Conservation (phyloP, 2,888 invertebrate genomes). For the Lasioglossum zephyrum region DNA sequence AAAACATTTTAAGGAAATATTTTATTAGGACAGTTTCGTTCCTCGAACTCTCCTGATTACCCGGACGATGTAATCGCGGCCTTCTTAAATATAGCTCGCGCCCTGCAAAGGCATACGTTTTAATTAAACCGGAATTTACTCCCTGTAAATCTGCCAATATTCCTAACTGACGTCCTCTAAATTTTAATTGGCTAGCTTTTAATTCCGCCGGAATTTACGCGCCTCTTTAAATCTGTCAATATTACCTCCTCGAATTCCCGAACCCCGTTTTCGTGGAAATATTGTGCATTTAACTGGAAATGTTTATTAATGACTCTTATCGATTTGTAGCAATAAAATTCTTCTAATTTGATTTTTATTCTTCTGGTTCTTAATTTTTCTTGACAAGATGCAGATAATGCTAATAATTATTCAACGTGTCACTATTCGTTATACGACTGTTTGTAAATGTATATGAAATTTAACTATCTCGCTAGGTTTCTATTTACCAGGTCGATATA, state of each 20-base stretch:
- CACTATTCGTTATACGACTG: background rate
- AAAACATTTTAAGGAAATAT: slow-evolving; percentile 19
- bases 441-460: background rate
- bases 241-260: background rate
- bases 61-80: slow-evolving; percentile 7
- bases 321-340: no score
- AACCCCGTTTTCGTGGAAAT: background rate
- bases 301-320: background rate
- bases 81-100: background rate
- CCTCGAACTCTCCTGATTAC: slow-evolving; percentile 8
- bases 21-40: slow-evolving; percentile 18
- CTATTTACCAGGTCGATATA: no score
- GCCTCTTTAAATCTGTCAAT: slow-evolving; percentile 5
- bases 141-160: slow-evolving; percentile 11
- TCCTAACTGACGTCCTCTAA: background rate
- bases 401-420: background rate
- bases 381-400: no score
- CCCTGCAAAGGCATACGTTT: background rate
- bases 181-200: background rate
- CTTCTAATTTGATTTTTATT: background rate
- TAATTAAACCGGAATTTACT: background rate
- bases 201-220: background rate
- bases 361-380: background rate
- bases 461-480: no score
- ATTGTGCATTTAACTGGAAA: background rate